Conservation (phyloP, 2,888 invertebrate species). For the Agonopterix arenella region DNA sequence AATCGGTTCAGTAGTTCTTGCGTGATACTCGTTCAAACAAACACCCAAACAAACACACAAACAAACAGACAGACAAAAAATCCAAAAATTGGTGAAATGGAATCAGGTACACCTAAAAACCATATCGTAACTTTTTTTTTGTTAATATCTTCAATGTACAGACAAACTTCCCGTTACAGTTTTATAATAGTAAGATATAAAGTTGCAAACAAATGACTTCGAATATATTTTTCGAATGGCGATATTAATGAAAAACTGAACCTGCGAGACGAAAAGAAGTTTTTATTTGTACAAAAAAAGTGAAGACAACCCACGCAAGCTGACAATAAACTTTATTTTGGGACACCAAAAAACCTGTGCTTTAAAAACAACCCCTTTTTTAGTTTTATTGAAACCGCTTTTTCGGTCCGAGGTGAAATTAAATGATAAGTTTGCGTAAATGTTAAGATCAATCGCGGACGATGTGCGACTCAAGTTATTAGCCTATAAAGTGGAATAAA, state of each 20-base stretch:
- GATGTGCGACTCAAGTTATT: neutral
- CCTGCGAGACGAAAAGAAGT: neutral
- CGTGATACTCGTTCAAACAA: too few relatives aligned
- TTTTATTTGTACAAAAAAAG: slow-evolving; percentile 1
- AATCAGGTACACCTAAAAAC: too few relatives aligned
- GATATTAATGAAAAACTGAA: neutral
- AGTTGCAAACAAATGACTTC: slow-evolving; percentile 15
- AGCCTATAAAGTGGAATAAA: too few relatives aligned
- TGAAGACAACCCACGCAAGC: slow-evolving; percentile 39
- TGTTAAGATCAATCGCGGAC: slow-evolving; percentile 15
- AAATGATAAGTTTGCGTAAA: slow-evolving; percentile 29
- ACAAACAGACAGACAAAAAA: too few relatives aligned
- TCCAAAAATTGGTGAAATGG: too few relatives aligned
- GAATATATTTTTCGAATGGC: slow-evolving; percentile 6
- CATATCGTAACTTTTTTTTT: too few relatives aligned
- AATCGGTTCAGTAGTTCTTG: too few relatives aligned
- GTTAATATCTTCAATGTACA: too few relatives aligned
- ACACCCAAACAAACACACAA: too few relatives aligned
- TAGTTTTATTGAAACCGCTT: slow-evolving; percentile 42
- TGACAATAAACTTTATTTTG: slow-evolving; percentile 66
- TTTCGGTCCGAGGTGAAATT: slow-evolving; percentile 45
- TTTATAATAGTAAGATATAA: too few relatives aligned
- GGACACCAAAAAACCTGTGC: slow-evolving; percentile 41
- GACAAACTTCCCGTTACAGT: too few relatives aligned
- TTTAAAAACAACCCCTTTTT: slow-evolving; percentile 41